A percentile compares a stretch with the other conserved stretches of the same genome.
These are phyloP conservation scores for Acrossocheilus wenchowensis DNA, from an alignment of 2,797 vertebrate species.

Conservation along the genomic window DNA sequence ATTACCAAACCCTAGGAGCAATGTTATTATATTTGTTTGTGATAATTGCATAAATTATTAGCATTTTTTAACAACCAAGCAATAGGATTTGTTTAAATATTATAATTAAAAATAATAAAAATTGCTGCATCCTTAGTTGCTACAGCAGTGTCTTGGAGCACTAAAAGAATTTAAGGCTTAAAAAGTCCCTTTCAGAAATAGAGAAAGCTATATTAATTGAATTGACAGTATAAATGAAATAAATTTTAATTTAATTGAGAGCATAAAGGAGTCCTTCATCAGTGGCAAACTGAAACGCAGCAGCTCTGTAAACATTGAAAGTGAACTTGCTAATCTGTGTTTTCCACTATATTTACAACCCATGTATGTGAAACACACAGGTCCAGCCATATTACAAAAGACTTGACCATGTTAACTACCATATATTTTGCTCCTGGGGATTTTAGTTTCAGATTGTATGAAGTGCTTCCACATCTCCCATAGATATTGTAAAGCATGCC, in stretches of 20 bases:
- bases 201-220: not conserved
- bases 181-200: not conserved
- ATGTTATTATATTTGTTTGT: not conserved
- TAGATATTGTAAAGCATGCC: not conserved
- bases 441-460: not conserved
- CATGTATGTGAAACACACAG: not conserved
- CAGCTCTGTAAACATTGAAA: not conserved
- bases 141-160: not conserved
- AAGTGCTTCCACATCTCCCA: not conserved
- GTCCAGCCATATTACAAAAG: slow-evolving; percentile 13
- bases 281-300: not conserved
- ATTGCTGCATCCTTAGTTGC: not conserved
- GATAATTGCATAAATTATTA: not conserved
- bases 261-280: not conserved
- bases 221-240: not conserved
- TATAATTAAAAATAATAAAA: not conserved
- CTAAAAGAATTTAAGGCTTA: not conserved
- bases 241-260: not conserved
- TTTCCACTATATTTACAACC: not conserved
- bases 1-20: not conserved
- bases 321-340: not conserved
- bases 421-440: not conserved
- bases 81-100: not conserved
- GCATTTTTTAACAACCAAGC: not conserved
- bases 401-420: not conserved